Conservation (phyloP, 1,140 invertebrate genomes). For the Conopomorpha cramerella region DNA sequence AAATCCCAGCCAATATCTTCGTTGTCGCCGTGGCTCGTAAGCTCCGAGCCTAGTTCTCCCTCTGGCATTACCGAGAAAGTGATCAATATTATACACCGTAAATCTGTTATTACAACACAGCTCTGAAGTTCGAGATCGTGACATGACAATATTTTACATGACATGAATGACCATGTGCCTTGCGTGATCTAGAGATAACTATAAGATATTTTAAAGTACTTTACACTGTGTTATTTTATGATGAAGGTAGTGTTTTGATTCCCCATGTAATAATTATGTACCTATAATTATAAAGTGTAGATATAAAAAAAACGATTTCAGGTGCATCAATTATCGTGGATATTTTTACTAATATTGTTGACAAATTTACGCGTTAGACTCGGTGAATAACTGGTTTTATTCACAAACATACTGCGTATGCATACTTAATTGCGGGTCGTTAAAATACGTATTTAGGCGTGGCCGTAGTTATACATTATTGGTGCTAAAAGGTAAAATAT, state of each 20-base stretch:
- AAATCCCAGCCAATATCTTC: constrained; percentile 54
- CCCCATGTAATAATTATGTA: too few relatives aligned
- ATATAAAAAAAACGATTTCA: too few relatives aligned
- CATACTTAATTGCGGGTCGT: too few relatives aligned
- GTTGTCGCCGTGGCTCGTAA: constrained; percentile 78
- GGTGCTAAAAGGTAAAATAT: neutral
- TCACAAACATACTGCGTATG: too few relatives aligned
- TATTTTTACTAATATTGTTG: too few relatives aligned
- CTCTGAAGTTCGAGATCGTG: constrained; percentile 56
- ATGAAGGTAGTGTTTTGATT: too few relatives aligned
- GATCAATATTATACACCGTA: constrained; percentile 69
- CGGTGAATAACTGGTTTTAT: neutral
- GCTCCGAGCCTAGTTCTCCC: constrained; percentile 69
- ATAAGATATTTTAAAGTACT: too few relatives aligned
- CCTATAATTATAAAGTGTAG: too few relatives aligned
- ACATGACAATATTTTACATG: constrained; percentile 1
- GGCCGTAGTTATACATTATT: neutral
- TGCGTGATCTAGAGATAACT: too few relatives aligned
- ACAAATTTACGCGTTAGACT: constrained; percentile 3
- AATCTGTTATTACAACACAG: constrained; percentile 84
- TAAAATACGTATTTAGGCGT: neutral
- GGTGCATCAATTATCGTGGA: too few relatives aligned
- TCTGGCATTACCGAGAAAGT: constrained; percentile 69
- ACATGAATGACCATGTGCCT: too few relatives aligned
- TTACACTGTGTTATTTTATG: too few relatives aligned